These are phyloP conservation scores for Leptoclinus maculatus DNA, from an alignment of 2,797 vertebrate species.

Conservation along the genomic window DNA sequence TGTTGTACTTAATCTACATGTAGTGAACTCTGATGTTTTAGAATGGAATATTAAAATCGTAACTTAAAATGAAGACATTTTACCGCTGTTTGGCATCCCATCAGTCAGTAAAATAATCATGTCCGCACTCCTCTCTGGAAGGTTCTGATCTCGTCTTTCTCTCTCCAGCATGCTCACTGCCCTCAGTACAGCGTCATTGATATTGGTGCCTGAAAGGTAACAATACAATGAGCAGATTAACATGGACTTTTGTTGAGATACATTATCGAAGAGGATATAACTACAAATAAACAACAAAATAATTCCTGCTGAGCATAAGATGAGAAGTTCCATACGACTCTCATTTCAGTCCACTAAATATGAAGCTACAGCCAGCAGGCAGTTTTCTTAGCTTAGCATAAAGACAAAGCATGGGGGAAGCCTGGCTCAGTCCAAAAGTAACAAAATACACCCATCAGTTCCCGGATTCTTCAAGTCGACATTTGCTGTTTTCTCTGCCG, in stretches of 20 bases:
- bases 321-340: neutral
- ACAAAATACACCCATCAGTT: too few species aligned
- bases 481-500: too few species aligned
- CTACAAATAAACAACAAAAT: too few species aligned
- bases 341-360: neutral
- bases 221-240: constrained; percentile 9
- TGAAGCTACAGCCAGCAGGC: neutral
- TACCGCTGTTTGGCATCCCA: constrained; percentile 89
- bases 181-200: constrained; percentile 84
- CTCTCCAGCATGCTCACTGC: constrained; percentile 78
- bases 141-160: constrained; percentile 61
- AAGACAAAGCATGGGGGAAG: neutral
- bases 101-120: constrained; percentile 93
- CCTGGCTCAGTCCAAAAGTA: too few species aligned
- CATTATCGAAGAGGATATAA: neutral
- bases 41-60: too few species aligned
- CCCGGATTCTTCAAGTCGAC: too few species aligned
- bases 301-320: neutral
- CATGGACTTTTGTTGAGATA: neutral
- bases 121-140: constrained; percentile 81
- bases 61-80: neutral
- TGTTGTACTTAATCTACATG: neutral
- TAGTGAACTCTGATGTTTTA: too few species aligned
- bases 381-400: neutral
- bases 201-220: constrained; percentile 86